A percentile compares a stretch with the other conserved stretches of the same genome.
Evolutionary conservation across 2,888 invertebrate genomes (phyloP).

Genomic region (Vanessa cardui): DNA sequence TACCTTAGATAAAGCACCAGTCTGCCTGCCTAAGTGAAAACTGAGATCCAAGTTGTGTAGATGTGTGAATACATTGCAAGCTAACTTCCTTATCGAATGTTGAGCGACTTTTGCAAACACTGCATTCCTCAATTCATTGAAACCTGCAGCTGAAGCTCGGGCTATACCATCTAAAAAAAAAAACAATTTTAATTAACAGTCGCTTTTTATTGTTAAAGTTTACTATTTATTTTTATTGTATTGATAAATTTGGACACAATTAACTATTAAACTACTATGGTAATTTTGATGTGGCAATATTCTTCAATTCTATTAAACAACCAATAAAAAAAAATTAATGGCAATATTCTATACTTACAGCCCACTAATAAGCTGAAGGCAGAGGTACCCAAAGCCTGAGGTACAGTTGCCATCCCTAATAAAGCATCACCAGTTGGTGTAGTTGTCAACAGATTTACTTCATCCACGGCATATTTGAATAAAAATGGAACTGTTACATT

Average conservation of each 20-base stretch:
- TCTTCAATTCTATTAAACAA: too few relatives aligned
- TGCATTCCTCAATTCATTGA: slow-evolving; percentile 98
- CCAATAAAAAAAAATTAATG: background rate
- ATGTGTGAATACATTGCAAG: slow-evolving; percentile 97
- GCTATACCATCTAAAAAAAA: slow-evolving; percentile 93
- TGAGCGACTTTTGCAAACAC: slow-evolving; percentile 99
- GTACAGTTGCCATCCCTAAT: slow-evolving; percentile 89
- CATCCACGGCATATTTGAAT: slow-evolving; percentile 96
- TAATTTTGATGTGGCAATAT: background rate
- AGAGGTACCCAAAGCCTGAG: slow-evolving; percentile 90
- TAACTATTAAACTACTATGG: background rate
- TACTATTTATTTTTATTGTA: too few relatives aligned
- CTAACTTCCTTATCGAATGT: slow-evolving; percentile 96
- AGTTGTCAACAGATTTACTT: slow-evolving; percentile 86
- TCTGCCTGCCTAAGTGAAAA: slow-evolving; percentile 97
- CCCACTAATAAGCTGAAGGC: slow-evolving; percentile 92
- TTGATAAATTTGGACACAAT: too few relatives aligned
- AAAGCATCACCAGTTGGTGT: slow-evolving; percentile 73
- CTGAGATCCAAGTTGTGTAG: slow-evolving; percentile 96
- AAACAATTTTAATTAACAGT: too few relatives aligned
- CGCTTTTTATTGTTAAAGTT: too few relatives aligned
- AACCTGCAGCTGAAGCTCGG: slow-evolving; percentile 93
- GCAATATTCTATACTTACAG: slow-evolving; percentile 84
- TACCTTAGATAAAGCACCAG: slow-evolving; percentile 96
- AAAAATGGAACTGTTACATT: slow-evolving; percentile 97